phyloP scores from a whole-genome alignment of 2,888 invertebrate species.

The Pharmacophagus antenor region DNA sequence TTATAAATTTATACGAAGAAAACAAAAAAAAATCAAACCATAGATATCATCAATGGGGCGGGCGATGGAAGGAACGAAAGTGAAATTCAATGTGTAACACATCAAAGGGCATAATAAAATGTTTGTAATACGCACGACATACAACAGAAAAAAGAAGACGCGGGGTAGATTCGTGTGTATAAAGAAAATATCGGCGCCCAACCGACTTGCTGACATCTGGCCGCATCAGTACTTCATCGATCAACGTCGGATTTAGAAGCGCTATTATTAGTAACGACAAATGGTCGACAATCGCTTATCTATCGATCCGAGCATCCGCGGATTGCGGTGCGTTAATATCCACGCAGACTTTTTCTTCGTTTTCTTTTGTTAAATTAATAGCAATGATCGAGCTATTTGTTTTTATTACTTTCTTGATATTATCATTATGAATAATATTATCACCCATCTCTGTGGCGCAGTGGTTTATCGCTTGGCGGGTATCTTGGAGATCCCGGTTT shows the following conservation, averaged over 20 bases:
- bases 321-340: slow-evolving; percentile 31
- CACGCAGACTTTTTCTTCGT: slow-evolving; percentile 22
- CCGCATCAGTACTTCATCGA: slow-evolving; percentile 49
- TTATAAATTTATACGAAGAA: too few relatives aligned
- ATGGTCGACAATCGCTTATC: slow-evolving; percentile 58
- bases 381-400: neutral
- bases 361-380: neutral
- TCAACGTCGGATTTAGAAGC: slow-evolving; percentile 41
- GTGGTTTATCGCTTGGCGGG: too few relatives aligned
- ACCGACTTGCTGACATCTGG: slow-evolving; percentile 53
- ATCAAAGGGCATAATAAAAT: too few relatives aligned
- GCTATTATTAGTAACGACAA: slow-evolving; percentile 56
- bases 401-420: neutral
- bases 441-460: too few relatives aligned
- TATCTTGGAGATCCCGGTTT: too few relatives aligned
- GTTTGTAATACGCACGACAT: too few relatives aligned
- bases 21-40: too few relatives aligned
- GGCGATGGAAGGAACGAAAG: too few relatives aligned
- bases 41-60: too few relatives aligned
- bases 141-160: too few relatives aligned
- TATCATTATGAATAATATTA: too few relatives aligned
- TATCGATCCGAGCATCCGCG: slow-evolving; percentile 39
- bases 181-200: slow-evolving; percentile 46
- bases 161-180: slow-evolving; percentile 23
- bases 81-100: too few relatives aligned